A percentile compares a stretch with the other conserved stretches of the same genome.
These are phyloP conservation scores for Drosophila grimshawi DNA, from an alignment of 1,140 invertebrate species.

Conservation along the genomic window DNA sequence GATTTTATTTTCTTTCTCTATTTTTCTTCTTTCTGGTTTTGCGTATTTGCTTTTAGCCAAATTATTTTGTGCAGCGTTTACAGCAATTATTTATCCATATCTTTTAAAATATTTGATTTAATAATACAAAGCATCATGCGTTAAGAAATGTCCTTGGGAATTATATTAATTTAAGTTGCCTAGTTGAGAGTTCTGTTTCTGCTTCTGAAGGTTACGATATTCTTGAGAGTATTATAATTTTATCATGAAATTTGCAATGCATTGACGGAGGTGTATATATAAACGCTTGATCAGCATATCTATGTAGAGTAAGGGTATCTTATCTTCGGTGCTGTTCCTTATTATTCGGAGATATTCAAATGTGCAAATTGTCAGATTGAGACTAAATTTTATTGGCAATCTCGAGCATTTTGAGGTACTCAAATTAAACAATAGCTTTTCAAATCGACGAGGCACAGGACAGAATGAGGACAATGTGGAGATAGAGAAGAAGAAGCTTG, in stretches of 20 bases:
- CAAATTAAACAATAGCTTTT: constrained; percentile 50
- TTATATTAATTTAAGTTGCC: no score
- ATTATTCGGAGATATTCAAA: constrained; percentile 8
- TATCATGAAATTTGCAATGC: no score
- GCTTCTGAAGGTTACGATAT: no score
- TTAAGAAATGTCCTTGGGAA: background rate
- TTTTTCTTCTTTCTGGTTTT: no score
- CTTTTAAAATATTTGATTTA: constrained; percentile 1
- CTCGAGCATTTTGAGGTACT: constrained; percentile 35
- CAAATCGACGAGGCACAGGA: constrained; percentile 49
- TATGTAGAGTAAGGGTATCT: background rate
- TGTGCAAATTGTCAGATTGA: constrained; percentile 34
- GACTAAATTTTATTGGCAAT: constrained; percentile 36
- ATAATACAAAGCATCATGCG: background rate
- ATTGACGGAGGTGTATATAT: no score
- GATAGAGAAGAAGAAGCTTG: background rate
- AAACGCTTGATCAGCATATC: no score
- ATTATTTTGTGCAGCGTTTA: constrained; percentile 28
- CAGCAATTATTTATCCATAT: background rate
- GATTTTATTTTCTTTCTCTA: constrained; percentile 1
- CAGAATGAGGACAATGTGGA: background rate
- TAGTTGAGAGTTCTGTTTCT: background rate
- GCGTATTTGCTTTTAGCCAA: constrained; percentile 25
- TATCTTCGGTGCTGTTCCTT: background rate
- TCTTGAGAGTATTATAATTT: no score